These are phyloP conservation scores for Amniataba percoides DNA, from an alignment of 2,797 vertebrate genomes.

Conservation along the genomic window DNA sequence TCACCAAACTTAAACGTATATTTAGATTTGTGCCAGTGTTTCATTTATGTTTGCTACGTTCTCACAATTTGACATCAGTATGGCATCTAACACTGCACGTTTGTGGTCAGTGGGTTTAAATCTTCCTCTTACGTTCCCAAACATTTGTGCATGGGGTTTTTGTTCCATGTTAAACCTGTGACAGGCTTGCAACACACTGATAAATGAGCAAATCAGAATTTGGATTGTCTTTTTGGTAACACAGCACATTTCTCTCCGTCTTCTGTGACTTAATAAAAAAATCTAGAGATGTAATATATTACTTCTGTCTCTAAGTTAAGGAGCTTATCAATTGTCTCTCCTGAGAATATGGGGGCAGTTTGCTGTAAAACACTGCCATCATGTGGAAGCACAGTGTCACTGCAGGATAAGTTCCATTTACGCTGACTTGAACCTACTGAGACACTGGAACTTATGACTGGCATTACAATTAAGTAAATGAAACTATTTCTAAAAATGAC, in stretches of 20 bases:
- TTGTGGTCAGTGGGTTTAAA: background rate
- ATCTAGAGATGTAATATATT: background rate
- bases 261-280: background rate
- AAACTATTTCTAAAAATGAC: background rate
- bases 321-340: background rate
- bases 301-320: background rate
- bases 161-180: background rate
- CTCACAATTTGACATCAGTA: background rate
- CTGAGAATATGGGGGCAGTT: background rate
- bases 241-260: background rate
- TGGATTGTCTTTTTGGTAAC: background rate
- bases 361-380: constrained; percentile 52
- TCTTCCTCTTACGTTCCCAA: background rate
- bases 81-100: background rate
- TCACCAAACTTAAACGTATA: background rate
- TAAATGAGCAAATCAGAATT: background rate
- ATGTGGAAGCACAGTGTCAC: constrained; percentile 27
- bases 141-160: background rate
- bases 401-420: background rate
- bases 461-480: background rate
- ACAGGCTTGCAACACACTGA: background rate
- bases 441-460: background rate
- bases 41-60: background rate
- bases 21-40: background rate
- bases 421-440: background rate